These are phyloP conservation scores for Lutjanus argentimaculatus DNA, from an alignment of 2,797 vertebrate species.

Conservation along the genomic window DNA sequence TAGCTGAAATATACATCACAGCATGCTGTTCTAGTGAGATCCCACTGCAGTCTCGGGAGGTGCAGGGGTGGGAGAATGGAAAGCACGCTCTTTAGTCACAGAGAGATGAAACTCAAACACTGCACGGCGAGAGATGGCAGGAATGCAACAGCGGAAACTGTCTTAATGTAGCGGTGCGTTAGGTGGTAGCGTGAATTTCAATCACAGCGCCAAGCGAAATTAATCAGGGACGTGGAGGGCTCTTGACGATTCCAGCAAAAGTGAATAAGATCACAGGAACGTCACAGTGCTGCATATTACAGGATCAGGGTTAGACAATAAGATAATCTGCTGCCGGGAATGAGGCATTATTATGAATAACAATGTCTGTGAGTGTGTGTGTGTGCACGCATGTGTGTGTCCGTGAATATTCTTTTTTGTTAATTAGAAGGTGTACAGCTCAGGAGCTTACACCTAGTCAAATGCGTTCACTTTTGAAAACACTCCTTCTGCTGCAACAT, in stretches of 20 bases:
- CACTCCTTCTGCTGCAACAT: neutral
- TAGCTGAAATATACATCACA: slow-evolving; percentile 84
- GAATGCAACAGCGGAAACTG: slow-evolving; percentile 53
- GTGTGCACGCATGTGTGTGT: neutral
- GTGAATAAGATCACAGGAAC: slow-evolving; percentile 66
- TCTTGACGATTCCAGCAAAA: slow-evolving; percentile 61
- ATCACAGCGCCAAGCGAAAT: slow-evolving; percentile 60
- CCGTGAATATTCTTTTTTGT: slow-evolving; percentile 35
- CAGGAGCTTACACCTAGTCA: slow-evolving; percentile 32
- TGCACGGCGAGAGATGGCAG: slow-evolving; percentile 39
- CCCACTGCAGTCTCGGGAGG: slow-evolving; percentile 67
- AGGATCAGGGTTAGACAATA: slow-evolving; percentile 70
- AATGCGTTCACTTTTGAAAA: slow-evolving; percentile 29
- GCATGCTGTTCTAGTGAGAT: slow-evolving; percentile 70
- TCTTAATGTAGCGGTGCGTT: slow-evolving; percentile 49
- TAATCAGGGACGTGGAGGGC: slow-evolving; percentile 72
- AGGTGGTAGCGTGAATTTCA: slow-evolving; percentile 67
- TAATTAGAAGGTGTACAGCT: slow-evolving; percentile 32
- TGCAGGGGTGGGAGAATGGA: slow-evolving; percentile 73
- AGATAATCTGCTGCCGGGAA: slow-evolving; percentile 63
- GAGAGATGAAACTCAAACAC: slow-evolving; percentile 75
- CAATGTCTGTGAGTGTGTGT: slow-evolving; percentile 45
- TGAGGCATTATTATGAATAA: slow-evolving; percentile 55
- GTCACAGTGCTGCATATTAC: slow-evolving; percentile 65
- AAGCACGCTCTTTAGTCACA: slow-evolving; percentile 79